Evolutionary conservation across 2,113 vertebrate species (phyloP).

Genomic region (Neotoma lepida): DNA sequence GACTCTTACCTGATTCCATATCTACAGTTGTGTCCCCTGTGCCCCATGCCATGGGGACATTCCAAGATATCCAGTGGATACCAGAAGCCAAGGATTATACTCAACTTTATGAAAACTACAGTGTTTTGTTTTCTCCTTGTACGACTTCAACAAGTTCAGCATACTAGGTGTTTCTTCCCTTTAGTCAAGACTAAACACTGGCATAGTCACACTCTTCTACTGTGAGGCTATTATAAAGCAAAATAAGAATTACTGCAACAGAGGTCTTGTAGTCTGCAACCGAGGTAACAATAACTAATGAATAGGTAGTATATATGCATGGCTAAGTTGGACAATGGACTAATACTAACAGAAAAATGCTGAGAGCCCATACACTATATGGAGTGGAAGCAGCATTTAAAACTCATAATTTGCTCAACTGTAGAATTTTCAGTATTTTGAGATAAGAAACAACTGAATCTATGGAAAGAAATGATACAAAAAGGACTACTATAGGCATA

Average conservation of each 20-base stretch:
- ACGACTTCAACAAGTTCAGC: too few relatives aligned
- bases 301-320: not conserved
- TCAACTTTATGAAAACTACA: not conserved
- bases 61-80: not conserved
- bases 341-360: not conserved
- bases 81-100: not conserved
- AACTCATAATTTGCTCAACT: not conserved
- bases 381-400: not conserved
- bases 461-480: not conserved
- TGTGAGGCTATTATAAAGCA: not conserved
- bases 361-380: not conserved
- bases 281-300: not conserved
- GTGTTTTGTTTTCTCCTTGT: not conserved
- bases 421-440: not conserved
- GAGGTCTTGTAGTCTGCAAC: too few relatives aligned
- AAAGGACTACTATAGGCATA: too few relatives aligned
- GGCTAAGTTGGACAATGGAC: not conserved
- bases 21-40: not conserved
- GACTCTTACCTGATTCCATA: too few relatives aligned
- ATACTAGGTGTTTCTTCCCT: not conserved
- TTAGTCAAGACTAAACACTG: not conserved
- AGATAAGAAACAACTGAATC: not conserved
- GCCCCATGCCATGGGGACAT: rapidly evolving
- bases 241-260: not conserved
- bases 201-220: too few relatives aligned